These are phyloP conservation scores for Helostoma temminkii DNA, from an alignment of 2,797 vertebrate genomes.

Conservation along the genomic window DNA sequence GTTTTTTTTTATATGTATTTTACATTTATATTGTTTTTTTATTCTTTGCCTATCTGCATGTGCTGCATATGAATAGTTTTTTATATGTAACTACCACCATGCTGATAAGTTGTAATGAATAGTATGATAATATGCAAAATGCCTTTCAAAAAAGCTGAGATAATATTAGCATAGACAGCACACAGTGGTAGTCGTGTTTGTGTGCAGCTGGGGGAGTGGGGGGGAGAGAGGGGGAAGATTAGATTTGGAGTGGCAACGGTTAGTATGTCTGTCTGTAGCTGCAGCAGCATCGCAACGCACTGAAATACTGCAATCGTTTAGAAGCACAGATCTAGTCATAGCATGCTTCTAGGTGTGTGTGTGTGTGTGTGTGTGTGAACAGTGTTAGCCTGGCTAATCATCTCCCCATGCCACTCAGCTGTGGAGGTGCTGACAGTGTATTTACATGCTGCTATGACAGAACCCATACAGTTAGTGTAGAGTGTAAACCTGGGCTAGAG, in stretches of 20 bases:
- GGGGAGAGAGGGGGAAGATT: constrained; percentile 42
- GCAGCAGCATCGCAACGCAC: constrained; percentile 81
- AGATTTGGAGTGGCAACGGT: constrained; percentile 70
- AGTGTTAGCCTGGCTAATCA: constrained; percentile 89
- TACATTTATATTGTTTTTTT: not conserved
- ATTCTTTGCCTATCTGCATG: constrained; percentile 16
- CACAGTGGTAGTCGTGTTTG: constrained; percentile 16
- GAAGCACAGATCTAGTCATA: constrained; percentile 78
- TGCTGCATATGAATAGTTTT: constrained; percentile 22
- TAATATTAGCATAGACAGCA: constrained; percentile 69
- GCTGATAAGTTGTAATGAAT: constrained; percentile 62
- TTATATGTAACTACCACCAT: constrained; percentile 3
- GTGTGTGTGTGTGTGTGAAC: constrained; percentile 12
- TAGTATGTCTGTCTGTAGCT: constrained; percentile 74
- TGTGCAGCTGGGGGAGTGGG: not conserved
- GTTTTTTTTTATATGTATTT: not conserved
- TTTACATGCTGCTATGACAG: constrained; percentile 84
- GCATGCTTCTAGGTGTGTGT: constrained; percentile 31
- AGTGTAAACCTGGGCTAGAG: constrained; percentile 39
- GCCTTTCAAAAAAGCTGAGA: constrained; percentile 73
- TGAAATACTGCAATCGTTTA: constrained; percentile 91
- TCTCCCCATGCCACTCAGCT: constrained; percentile 94
- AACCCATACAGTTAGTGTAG: constrained; percentile 34
- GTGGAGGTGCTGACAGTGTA: constrained; percentile 93
- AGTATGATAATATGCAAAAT: constrained; percentile 51